These are phyloP conservation scores for Rhimphoctona megacephalus DNA, from an alignment of 2,888 invertebrate genomes.

Conservation along the genomic window DNA sequence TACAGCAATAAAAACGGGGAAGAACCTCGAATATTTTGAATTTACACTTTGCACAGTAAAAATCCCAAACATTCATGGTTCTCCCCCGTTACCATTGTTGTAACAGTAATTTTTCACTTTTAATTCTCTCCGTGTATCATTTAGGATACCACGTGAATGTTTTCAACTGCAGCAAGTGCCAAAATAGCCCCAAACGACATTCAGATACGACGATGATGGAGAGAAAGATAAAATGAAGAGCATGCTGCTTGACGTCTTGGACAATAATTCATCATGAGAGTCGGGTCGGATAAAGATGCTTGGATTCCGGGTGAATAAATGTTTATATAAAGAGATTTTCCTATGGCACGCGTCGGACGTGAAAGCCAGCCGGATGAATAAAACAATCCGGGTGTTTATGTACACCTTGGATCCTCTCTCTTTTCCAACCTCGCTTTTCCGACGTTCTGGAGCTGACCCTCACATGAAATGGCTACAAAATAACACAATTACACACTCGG, in stretches of 20 bases:
- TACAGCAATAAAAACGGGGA: too few relatives aligned
- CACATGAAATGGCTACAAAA: slow-evolving; percentile 84
- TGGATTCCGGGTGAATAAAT: slow-evolving; percentile 58
- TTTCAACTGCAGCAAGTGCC: not conserved
- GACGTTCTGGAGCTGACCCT: slow-evolving; percentile 77
- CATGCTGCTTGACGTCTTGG: slow-evolving; percentile 48
- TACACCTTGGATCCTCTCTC: slow-evolving; percentile 76
- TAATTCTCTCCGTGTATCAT: too few relatives aligned
- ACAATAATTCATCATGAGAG: slow-evolving; percentile 59
- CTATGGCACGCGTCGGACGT: slow-evolving; percentile 76
- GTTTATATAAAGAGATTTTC: slow-evolving; percentile 69
- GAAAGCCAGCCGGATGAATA: slow-evolving; percentile 80
- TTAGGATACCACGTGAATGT: not conserved
- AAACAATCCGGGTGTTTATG: slow-evolving; percentile 84
- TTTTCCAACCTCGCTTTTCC: slow-evolving; percentile 45
- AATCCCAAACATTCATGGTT: too few relatives aligned
- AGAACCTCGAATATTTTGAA: too few relatives aligned
- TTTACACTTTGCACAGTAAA: too few relatives aligned
- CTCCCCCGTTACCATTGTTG: too few relatives aligned
- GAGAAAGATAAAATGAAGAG: slow-evolving; percentile 42
- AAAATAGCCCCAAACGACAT: slow-evolving; percentile 22
- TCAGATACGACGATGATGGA: slow-evolving; percentile 22
- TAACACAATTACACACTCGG: slow-evolving; percentile 84
- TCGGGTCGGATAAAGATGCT: slow-evolving; percentile 58
- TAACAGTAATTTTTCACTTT: too few relatives aligned